Conservation (phyloP, 2,797 vertebrate genomes). For the Fundulus diaphanus region DNA sequence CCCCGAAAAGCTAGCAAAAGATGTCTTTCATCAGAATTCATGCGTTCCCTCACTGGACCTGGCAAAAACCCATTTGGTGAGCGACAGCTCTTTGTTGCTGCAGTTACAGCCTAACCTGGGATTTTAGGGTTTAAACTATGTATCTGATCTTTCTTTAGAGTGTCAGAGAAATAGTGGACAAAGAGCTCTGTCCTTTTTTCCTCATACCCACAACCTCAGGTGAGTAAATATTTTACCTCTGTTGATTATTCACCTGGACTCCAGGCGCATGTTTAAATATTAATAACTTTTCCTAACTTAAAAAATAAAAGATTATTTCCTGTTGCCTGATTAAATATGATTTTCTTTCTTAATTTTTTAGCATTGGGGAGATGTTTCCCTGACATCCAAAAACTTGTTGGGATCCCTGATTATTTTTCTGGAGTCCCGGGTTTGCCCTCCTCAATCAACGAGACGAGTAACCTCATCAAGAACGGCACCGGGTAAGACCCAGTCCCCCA, state of each 20-base stretch:
- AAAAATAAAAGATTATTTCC: background rate
- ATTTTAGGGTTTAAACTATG: background rate
- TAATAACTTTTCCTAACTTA: background rate
- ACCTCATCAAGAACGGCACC: slow-evolving; percentile 72
- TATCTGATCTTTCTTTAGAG: slow-evolving; percentile 55
- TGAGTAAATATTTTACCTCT: slow-evolving; percentile 56
- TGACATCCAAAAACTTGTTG: slow-evolving; percentile 33
- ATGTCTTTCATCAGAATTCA: slow-evolving; percentile 54
- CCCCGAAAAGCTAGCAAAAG: accelerated
- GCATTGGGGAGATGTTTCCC: slow-evolving; percentile 86
- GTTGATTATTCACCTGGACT: background rate
- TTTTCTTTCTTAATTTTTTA: slow-evolving; percentile 41
- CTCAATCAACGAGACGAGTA: slow-evolving; percentile 54
- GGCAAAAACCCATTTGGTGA: slow-evolving; percentile 34
- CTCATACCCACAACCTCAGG: slow-evolving; percentile 75
- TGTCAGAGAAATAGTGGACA: slow-evolving; percentile 64
- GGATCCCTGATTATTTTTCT: slow-evolving; percentile 41
- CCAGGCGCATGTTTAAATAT: background rate
- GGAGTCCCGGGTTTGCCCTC: slow-evolving; percentile 34
- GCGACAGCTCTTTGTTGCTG: background rate
- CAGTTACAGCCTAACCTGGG: background rate
- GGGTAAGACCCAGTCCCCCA: slow-evolving; percentile 66
- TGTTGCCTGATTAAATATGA: background rate
- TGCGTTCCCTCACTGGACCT: slow-evolving; percentile 83
- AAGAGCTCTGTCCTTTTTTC: slow-evolving; percentile 84